Base-by-base conservation (phyloP, 1,140 invertebrate genomes). In the Ericerus pela region DNA sequence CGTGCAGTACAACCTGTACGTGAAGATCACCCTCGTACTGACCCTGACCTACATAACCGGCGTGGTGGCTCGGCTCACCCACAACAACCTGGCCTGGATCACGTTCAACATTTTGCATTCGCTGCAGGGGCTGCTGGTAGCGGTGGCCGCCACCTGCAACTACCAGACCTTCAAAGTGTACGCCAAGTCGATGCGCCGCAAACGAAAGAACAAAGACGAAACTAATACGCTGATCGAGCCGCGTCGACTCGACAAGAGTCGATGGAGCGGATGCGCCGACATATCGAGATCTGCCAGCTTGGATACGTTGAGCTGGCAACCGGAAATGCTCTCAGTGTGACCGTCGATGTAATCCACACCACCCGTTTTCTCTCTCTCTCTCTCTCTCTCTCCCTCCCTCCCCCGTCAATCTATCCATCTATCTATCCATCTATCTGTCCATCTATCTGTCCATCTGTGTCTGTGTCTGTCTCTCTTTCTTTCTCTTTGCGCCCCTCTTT, bases 121-220 rank as follows among this genome's bases (percentile, higher is more conserved):
- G 8, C 63, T 74, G 60, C 73, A 80, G 69, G 79, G 79, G 24
- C 72, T 80, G 31, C 68, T 77, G 28, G 73, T 80, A 10, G 75
- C 79, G 2, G 66, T 81, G 57, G 72, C 76, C 53, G 78, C 80
- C 53, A 78, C 78, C 6, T 80, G 79, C 65, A 80, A 80, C 66
- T 79, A 77, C 29, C 57, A 58, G 24, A 53, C 54, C 24, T 30
- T 58, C 20, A 58, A 58, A 31, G 54, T 60, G 33, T 59, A 59
- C 55, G 55, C 58, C 20, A 52, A 51, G 27, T 59, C 58, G 18
- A 56, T 59, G 33, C 0, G 51, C 2, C 33, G 55, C 22, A 47
- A 27, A n/a, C 33, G 47, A 22, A 24, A 47, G 26, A 47, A 47
- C 26, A n/a, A n/a, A n/a, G n/a, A n/a, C n/a, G n/a, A n/a, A n/a